Conservation (phyloP, 2,113 vertebrate genomes). For the Nesogale talazaci region DNA sequence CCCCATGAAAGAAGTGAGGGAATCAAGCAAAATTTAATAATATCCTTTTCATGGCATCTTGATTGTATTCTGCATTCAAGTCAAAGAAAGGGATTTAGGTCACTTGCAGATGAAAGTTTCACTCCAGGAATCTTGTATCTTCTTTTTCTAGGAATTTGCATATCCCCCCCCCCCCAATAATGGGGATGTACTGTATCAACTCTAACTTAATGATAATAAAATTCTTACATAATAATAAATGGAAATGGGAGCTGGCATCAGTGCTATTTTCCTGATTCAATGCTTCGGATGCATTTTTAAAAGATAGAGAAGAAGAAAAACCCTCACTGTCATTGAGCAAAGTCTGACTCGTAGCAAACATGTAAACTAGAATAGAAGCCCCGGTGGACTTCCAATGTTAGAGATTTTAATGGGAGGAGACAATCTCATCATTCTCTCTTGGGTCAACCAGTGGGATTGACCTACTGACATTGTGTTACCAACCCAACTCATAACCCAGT, state of each 20-base stretch:
- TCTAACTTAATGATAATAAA: no score
- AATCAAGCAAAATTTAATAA: background rate
- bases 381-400: no score
- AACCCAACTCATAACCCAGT: no score
- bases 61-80: background rate
- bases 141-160: background rate
- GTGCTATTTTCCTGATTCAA: background rate
- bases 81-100: background rate
- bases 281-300: background rate
- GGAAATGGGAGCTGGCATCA: background rate
- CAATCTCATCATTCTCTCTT: no score
- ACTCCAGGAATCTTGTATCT: background rate
- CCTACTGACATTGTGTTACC: no score
- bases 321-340: no score
- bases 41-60: background rate
- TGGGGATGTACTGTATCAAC: background rate
- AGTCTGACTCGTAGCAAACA: no score
- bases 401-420: no score
- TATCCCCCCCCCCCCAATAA: background rate
- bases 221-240: no score
- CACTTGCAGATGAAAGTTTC: background rate
- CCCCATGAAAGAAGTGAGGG: rapidly evolving
- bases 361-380: no score
- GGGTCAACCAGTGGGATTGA: no score
- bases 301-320: no score